These are phyloP conservation scores for Diadema setosum DNA, from an alignment of 35 echinoderm and acorn worm genomes.

Conservation along the genomic window DNA sequence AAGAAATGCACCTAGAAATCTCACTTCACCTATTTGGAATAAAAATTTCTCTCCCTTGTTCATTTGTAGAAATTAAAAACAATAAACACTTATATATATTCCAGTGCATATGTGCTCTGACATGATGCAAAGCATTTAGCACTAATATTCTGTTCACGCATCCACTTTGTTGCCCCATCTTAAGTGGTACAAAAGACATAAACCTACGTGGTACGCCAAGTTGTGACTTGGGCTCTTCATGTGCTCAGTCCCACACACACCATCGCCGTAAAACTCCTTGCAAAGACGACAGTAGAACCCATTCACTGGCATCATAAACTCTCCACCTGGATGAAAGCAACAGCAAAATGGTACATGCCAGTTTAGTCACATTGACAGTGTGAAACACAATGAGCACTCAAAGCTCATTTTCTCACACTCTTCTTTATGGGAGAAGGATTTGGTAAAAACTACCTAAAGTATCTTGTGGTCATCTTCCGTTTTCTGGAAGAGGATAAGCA, in stretches of 20 bases:
- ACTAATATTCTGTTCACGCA: neutral
- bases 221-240: slow-evolving; percentile 72
- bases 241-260: slow-evolving; percentile 77
- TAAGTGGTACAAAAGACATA: neutral
- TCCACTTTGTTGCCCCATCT: neutral
- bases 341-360: neutral
- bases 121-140: neutral
- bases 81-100: neutral
- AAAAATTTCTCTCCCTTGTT: too few species aligned
- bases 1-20: too few species aligned
- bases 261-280: slow-evolving; percentile 82
- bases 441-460: too few species aligned
- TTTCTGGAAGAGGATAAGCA: too few species aligned
- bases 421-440: too few species aligned
- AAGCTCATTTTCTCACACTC: neutral
- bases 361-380: neutral
- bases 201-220: slow-evolving; percentile 64
- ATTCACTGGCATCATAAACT: slow-evolving; percentile 88
- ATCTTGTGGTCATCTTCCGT: too few species aligned
- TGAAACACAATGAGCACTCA: neutral
- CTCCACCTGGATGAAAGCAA: slow-evolving; percentile 68
- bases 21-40: too few species aligned
- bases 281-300: slow-evolving; percentile 89
- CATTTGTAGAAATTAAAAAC: too few species aligned
- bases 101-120: neutral